Conservation (phyloP, 2,797 vertebrate species). For the Coregonus sp. region DNA sequence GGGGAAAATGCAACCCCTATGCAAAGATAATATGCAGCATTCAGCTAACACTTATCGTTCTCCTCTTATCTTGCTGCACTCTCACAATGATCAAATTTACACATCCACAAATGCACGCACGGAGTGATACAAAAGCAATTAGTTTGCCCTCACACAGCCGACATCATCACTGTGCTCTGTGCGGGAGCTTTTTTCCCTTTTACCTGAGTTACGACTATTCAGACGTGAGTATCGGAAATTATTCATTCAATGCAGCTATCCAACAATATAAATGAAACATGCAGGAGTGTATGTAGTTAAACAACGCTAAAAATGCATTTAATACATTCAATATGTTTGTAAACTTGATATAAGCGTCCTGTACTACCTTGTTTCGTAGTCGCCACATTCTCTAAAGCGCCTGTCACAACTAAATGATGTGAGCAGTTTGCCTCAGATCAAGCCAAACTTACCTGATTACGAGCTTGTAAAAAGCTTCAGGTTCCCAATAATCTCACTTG, state of each 20-base stretch:
- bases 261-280: constrained; percentile 44
- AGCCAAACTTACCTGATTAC: constrained; percentile 99
- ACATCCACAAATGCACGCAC: constrained; percentile 65
- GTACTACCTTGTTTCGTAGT: constrained; percentile 52
- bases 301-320: constrained; percentile 35
- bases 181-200: constrained; percentile 59
- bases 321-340: constrained; percentile 57
- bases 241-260: constrained; percentile 52
- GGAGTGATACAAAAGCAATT: constrained; percentile 77
- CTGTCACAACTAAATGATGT: constrained; percentile 83
- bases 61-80: constrained; percentile 50
- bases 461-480: constrained; percentile 84
- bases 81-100: constrained; percentile 64
- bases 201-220: constrained; percentile 54
- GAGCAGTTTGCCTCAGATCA: constrained; percentile 74
- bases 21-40: constrained; percentile 64
- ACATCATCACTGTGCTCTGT: constrained; percentile 43
- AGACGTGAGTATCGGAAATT: constrained; percentile 54
- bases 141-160: constrained; percentile 69
- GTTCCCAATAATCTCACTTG: constrained; percentile 71
- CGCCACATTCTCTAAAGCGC: constrained; percentile 71
- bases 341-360: constrained; percentile 68
- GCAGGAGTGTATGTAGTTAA: constrained; percentile 28
- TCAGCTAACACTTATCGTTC: constrained; percentile 48
- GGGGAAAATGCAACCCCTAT: constrained; percentile 44